Evolutionary conservation across 1,140 invertebrate species (phyloP), one percentile per base, ranked within the genome.

Genomic region (Polyergus mexicanus): DNA sequence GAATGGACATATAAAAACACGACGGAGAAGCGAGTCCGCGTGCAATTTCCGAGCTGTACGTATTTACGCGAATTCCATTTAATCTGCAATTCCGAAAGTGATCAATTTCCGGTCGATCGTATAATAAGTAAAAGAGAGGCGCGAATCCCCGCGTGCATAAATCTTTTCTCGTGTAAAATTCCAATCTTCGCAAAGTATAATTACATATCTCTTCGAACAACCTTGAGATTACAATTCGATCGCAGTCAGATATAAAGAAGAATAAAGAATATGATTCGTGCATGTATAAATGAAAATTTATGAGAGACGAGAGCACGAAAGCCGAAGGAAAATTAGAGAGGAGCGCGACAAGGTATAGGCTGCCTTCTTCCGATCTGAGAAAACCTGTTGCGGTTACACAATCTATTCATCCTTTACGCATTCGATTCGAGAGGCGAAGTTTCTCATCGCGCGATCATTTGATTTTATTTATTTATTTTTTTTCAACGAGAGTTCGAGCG

Each of bases 381-480:
- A 41, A 56, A 66, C 38, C 66, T 74, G 51, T 58, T 35, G 54
- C 56, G 28, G 22, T 81, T 19, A 54, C 25, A 25, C 35, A 72
- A 72, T 22, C 32, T n/a, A 13, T 71, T 74, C 25, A 41, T 74
- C 28, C 41, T 80, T 78, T 72, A 60, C 35, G 54, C 54, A 19
- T 83, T 72, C 28, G 25, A 32, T 32, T 32, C 32, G 32, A 32
- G 32, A 32, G 44, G 35, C 16, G 16, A 11, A 8, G 28, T 47
- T 68, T 13, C 32, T 10, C 56, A 32, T 66, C 58, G 41, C 76
- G 44, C 32, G 38, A 22, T 41, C 44, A 19, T 78, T 78, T 66
- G n/a, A n/a, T n/a, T n/a, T n/a, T n/a, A n/a, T n/a, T n/a, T n/a
- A n/a, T 44, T 44, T 44, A 0, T 41, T 8, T 28, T 44, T 44